Conservation (phyloP, 2,113 vertebrate genomes). For the Catharus fuscescens region DNA sequence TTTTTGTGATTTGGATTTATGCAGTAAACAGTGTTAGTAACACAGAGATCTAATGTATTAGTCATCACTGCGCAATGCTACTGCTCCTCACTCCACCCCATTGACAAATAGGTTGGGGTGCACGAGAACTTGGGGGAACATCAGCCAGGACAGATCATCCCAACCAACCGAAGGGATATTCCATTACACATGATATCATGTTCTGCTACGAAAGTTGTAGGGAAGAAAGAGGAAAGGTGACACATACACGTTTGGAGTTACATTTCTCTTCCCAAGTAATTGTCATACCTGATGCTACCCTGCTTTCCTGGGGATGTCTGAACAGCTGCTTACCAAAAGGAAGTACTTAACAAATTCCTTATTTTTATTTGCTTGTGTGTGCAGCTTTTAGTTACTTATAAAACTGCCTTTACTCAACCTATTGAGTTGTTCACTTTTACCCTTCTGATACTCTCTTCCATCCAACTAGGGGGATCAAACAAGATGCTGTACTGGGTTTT, state of each 20-base stretch:
- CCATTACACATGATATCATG: background rate
- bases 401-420: background rate
- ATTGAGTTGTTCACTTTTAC: background rate
- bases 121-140: background rate
- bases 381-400: background rate
- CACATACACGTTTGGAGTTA: fast-evolving
- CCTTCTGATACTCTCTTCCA: background rate
- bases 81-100: background rate
- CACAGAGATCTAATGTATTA: background rate
- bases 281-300: fast-evolving
- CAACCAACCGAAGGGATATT: background rate
- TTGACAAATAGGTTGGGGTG: background rate
- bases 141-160: background rate
- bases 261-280: background rate
- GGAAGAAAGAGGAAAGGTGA: background rate
- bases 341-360: background rate
- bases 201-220: background rate
- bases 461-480: fast-evolving
- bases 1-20: background rate
- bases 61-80: background rate
- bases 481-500: background rate
- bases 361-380: background rate
- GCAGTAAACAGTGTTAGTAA: fast-evolving
- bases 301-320: background rate
- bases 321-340: background rate